These are phyloP conservation scores for Microtus ochrogaster DNA, from an alignment of 2,113 vertebrate species.

Conservation along the genomic window DNA sequence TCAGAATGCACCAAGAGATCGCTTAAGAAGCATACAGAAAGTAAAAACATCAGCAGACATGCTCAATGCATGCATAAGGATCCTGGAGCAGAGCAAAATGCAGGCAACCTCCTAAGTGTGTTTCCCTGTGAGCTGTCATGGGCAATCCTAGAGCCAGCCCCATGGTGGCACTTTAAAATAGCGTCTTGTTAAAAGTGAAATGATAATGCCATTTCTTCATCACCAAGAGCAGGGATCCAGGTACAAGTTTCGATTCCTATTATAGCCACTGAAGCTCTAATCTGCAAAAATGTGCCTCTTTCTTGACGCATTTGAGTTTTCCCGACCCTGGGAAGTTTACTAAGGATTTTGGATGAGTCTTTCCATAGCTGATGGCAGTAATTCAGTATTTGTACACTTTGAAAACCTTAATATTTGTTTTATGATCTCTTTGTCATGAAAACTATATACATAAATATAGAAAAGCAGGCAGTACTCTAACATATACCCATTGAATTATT, in stretches of 20 bases:
- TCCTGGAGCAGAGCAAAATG: background rate
- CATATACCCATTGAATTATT: background rate
- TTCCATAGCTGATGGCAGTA: background rate
- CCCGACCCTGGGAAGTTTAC: background rate
- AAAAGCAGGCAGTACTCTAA: background rate
- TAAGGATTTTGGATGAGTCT: background rate
- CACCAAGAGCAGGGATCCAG: background rate
- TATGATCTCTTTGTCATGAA: constrained; percentile 3
- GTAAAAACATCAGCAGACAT: constrained; percentile 80
- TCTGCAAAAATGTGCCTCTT: background rate
- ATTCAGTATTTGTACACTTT: background rate
- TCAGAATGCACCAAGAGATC: constrained; percentile 87
- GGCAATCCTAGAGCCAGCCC: background rate
- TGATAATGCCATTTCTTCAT: background rate
- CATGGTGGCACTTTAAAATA: background rate
- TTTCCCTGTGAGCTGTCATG: constrained; percentile 52
- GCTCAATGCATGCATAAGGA: constrained; percentile 64
- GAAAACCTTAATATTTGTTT: background rate
- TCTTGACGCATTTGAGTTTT: background rate
- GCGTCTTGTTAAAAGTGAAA: background rate
- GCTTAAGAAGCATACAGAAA: constrained; percentile 84
- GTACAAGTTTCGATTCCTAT: background rate
- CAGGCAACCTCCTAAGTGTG: background rate
- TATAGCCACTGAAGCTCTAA: background rate
- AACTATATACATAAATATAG: background rate